Evolutionary conservation across 2,797 vertebrate genomes (phyloP).

Genomic region (Acanthornis magna): DNA sequence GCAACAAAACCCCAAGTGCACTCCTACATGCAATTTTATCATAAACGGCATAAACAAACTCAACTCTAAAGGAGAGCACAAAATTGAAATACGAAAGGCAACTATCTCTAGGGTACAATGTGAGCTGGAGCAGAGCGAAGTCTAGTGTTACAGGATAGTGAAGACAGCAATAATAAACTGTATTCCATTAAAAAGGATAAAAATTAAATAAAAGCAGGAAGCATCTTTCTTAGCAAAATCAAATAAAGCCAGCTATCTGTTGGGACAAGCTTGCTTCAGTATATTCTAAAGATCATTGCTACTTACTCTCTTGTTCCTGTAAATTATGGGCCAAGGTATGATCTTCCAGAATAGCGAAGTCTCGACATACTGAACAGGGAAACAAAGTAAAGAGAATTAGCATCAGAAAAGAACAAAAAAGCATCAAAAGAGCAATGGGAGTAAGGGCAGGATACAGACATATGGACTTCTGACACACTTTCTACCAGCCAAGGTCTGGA

Average conservation of each 20-base stretch:
- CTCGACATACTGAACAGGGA: slow-evolving; percentile 84
- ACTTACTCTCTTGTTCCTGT: slow-evolving; percentile 99
- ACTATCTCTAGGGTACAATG: neutral
- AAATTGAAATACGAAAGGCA: neutral
- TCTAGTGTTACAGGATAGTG: neutral
- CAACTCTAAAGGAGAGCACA: neutral
- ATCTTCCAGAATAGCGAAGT: slow-evolving; percentile 95
- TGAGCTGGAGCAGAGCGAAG: neutral
- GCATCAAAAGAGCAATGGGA: neutral
- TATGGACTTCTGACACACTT: neutral
- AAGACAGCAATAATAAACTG: neutral
- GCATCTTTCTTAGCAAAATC: neutral
- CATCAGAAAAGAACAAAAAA: neutral
- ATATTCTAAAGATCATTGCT: neutral
- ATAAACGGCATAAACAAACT: neutral
- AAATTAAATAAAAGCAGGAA: neutral
- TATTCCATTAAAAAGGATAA: neutral
- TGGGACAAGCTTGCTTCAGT: neutral
- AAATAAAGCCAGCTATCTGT: neutral
- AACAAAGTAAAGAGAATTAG: neutral
- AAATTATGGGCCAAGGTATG: slow-evolving; percentile 95
- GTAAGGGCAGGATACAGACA: neutral
- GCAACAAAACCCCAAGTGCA: neutral
- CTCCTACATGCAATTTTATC: neutral
- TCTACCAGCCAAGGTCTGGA: neutral